Evolutionary conservation across 2,888 invertebrate genomes (phyloP), one percentile per base, ranked within the genome.

Genomic region (Zelleria hepariella): DNA sequence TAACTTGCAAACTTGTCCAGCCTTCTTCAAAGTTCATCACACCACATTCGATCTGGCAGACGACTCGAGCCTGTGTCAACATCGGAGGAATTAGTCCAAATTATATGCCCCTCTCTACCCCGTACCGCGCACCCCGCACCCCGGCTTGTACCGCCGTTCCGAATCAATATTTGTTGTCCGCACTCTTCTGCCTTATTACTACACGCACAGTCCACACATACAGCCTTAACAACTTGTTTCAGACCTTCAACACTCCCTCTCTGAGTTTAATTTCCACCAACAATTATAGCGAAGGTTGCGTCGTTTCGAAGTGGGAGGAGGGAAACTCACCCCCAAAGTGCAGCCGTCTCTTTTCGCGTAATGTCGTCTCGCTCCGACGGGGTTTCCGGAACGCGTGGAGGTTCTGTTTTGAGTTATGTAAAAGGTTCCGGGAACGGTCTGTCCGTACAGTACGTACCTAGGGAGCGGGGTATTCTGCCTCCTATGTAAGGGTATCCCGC

Each of bases 151-250:
- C 59, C 52, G 54, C 51, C 53, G 27, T 53, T 63, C 77, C 86
- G 86, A 89, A 89, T 89, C 89, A 89, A 89, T 89, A 89, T 89
- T 89, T 89, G 89, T 88, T 82, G 88, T 89, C 86, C 85, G 87
- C 76, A 86, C 88, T 88, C 87, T 87, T 88, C 88, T 87, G 81
- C 82, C 86, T 82, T 86, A 81, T 81, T 86, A 86, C 78, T 80
- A 82, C 86, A 88, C 87, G 87, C 87, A 87, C 82, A 81, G 80
- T 80, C 73, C 80, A 78, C 80, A 80, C 78, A 80, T 73, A 75
- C 66, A 65, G 62, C 53, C 18, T 25, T 62, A 62, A 5, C 49
- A 62, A 68, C 10, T 32, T 21, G 10, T 32, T 32, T 42, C n/a
- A 53, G 10, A 18, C 4, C 55, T 55, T 18, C 15, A 55, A 18